These are phyloP conservation scores for Mythimna pallens DNA, from an alignment of 2,888 invertebrate species.

Conservation along the genomic window DNA sequence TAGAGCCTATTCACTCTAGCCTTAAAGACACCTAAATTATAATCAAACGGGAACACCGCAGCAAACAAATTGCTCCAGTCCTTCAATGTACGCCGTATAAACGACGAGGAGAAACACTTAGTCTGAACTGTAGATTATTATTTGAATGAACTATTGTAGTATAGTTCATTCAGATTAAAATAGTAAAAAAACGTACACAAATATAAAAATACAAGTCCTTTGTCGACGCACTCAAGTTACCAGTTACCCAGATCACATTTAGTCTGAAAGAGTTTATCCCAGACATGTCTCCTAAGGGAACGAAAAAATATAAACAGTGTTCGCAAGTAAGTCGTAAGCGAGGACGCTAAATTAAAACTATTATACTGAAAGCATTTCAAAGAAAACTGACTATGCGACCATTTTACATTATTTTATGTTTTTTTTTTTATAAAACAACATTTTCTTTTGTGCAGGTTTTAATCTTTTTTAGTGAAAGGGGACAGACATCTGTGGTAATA, in stretches of 20 bases:
- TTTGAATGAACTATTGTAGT: not conserved
- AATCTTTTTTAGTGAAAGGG: not conserved
- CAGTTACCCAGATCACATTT: conserved; percentile 41
- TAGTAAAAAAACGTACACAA: conserved; percentile 1
- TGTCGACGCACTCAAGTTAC: conserved; percentile 16
- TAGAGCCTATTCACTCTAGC: no score
- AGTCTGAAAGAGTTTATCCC: conserved; percentile 42
- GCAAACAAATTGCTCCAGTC: no score
- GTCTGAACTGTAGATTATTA: not conserved
- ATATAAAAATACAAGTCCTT: conserved; percentile 11
- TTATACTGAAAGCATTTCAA: conserved; percentile 44
- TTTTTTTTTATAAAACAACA: conserved; percentile 18
- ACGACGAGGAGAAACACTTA: no score
- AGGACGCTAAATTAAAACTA: conserved; percentile 55
- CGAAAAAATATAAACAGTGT: conserved; percentile 43
- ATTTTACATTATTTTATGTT: conserved; percentile 35
- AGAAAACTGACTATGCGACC: conserved; percentile 26
- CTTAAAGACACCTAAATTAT: no score
- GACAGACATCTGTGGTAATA: conserved; percentile 11
- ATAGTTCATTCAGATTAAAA: conserved; percentile 10
- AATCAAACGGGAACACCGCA: no score
- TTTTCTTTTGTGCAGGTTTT: conserved; percentile 25
- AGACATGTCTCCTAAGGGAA: conserved; percentile 34
- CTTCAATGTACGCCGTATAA: no score
- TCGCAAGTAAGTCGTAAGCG: conserved; percentile 35